phyloP scores from a whole-genome alignment of 1,140 invertebrate genomes.

The Phymorhynchus buccinoides region DNA sequence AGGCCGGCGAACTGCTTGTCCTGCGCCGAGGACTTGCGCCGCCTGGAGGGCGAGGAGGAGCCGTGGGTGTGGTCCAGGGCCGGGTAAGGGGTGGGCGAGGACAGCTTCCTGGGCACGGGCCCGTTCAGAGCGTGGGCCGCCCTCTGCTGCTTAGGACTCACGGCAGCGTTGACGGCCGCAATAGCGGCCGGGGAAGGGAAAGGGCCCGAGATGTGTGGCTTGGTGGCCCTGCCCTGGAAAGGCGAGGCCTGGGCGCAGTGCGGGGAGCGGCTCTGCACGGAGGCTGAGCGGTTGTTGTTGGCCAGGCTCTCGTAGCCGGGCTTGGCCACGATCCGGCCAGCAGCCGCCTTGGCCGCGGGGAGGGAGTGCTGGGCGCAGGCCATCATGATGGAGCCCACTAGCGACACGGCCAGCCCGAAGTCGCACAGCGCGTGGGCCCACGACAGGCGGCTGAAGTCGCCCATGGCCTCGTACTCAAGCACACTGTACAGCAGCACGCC shows the following conservation, averaged over 20 bases:
- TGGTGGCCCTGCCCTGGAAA: slow-evolving; percentile 17
- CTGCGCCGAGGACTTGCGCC: slow-evolving; percentile 14
- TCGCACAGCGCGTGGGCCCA: slow-evolving; percentile 36
- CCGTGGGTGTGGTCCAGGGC: background rate
- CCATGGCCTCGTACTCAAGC: background rate
- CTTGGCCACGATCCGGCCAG: slow-evolving; percentile 31
- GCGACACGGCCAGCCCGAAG: slow-evolving; percentile 31
- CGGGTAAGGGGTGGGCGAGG: slow-evolving; percentile 2
- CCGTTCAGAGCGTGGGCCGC: background rate
- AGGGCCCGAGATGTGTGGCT: slow-evolving; percentile 26
- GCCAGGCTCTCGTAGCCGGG: slow-evolving; percentile 35
- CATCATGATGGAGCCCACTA: slow-evolving; percentile 41
- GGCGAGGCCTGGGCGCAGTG: slow-evolving; percentile 27
- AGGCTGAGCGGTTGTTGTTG: slow-evolving; percentile 33
- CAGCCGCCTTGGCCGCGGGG: slow-evolving; percentile 32
- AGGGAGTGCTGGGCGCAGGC: slow-evolving; percentile 36
- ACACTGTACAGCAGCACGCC: slow-evolving; percentile 31
- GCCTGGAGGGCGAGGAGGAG: background rate
- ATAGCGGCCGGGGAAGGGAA: slow-evolving; percentile 34
- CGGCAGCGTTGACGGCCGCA: slow-evolving; percentile 29
- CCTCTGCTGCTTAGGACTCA: slow-evolving; percentile 31
- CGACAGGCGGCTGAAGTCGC: slow-evolving; percentile 24
- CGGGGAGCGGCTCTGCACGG: slow-evolving; percentile 31
- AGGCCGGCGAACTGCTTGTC: slow-evolving; percentile 33
- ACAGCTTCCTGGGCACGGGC: slow-evolving; percentile 9